phyloP scores from a whole-genome alignment of 2,797 vertebrate species.

The Pygocentrus nattereri region DNA sequence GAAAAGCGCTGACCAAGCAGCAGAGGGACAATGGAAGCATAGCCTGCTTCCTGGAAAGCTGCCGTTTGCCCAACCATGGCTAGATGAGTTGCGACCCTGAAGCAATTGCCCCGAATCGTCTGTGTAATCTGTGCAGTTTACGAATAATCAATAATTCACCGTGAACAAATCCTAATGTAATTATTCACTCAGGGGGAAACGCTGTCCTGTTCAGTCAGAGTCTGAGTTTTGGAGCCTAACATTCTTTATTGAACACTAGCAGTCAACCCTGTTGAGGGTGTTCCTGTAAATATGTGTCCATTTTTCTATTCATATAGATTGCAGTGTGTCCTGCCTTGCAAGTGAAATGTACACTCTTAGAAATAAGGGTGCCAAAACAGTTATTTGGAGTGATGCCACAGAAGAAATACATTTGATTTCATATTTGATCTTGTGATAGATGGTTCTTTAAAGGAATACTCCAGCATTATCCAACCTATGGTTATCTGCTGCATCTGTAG shows the following conservation, averaged over 20 bases:
- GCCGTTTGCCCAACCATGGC: constrained; percentile 49
- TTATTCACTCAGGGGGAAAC: constrained; percentile 16
- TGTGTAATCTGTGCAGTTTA: constrained; percentile 18
- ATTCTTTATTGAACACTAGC: not conserved
- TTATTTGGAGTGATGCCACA: not conserved
- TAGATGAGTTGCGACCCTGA: constrained; percentile 52
- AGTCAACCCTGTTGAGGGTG: not conserved
- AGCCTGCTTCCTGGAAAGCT: constrained; percentile 67
- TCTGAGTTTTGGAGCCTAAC: not conserved
- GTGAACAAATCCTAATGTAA: constrained; percentile 15
- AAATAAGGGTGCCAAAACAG: not conserved
- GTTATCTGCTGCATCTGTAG: not conserved
- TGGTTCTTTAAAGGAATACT: not conserved
- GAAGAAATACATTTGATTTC: not conserved
- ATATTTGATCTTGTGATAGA: not conserved
- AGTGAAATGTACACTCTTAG: not conserved
- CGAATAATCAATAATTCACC: constrained; percentile 37
- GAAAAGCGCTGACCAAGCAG: constrained; percentile 24
- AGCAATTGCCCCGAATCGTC: constrained; percentile 47
- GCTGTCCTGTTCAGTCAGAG: constrained; percentile 7
- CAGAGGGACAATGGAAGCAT: constrained; percentile 23
- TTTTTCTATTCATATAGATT: not conserved
- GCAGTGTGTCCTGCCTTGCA: not conserved
- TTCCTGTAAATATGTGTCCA: not conserved
- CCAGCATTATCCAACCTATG: not conserved